phyloP scores from a whole-genome alignment of 2,888 invertebrate species.

The Autographa gamma region DNA sequence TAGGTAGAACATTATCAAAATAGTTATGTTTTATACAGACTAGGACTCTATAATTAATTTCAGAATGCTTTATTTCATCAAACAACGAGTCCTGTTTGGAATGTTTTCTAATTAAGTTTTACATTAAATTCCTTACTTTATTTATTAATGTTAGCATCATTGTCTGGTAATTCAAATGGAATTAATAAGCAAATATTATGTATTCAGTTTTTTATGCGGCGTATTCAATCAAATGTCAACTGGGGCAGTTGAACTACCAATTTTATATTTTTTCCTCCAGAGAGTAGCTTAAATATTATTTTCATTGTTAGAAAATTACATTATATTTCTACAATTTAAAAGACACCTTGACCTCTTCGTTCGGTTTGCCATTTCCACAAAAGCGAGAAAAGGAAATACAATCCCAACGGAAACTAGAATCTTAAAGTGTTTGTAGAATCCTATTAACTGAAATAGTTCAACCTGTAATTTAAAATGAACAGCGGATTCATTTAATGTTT shows the following conservation, averaged over 20 bases:
- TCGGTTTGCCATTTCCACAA: conserved; percentile 4
- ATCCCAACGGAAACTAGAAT: conserved; percentile 4
- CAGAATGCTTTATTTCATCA: neutral
- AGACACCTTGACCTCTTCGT: conserved; percentile 5
- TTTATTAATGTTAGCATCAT: neutral
- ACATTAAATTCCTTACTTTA: neutral
- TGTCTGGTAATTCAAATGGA: neutral
- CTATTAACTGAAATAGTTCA: neutral
- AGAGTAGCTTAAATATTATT: neutral
- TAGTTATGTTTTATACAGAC: no score
- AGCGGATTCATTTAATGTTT: neutral
- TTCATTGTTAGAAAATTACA: neutral
- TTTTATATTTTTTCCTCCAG: neutral
- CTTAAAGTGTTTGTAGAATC: conserved; percentile 5
- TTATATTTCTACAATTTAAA: neutral
- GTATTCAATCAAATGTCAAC: neutral
- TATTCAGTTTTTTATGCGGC: neutral
- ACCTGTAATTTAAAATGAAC: conserved; percentile 3
- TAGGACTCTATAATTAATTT: neutral
- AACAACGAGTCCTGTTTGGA: neutral
- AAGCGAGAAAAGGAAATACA: conserved; percentile 2
- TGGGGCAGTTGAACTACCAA: neutral
- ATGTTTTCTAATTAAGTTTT: neutral
- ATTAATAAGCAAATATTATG: neutral
- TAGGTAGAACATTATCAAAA: no score